Evolutionary conservation across 2,797 vertebrate species (phyloP).

Genomic region (Peromyscus nudipes): DNA sequence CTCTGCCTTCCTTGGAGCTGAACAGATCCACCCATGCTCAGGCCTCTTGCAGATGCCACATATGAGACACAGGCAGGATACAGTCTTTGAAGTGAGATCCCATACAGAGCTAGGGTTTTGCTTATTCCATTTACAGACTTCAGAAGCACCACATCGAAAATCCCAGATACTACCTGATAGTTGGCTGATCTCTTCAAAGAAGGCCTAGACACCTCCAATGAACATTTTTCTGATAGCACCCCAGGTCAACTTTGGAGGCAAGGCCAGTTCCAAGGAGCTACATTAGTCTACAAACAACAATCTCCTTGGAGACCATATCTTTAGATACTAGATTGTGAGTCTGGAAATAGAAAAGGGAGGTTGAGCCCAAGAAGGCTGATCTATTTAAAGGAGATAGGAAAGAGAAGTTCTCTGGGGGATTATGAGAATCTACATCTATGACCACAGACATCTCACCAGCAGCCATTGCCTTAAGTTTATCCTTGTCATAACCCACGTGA

Average conservation of each 20-base stretch:
- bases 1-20: background rate
- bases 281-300: background rate
- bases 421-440: background rate
- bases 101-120: background rate
- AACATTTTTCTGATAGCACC: background rate
- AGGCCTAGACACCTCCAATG: background rate
- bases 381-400: constrained; percentile 62
- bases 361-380: background rate
- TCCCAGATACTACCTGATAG: background rate
- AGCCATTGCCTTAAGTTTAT: background rate
- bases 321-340: constrained; percentile 12
- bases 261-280: background rate
- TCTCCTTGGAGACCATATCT: background rate
- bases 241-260: background rate
- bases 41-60: background rate
- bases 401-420: background rate
- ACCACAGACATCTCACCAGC: background rate
- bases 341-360: background rate
- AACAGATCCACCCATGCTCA: background rate
- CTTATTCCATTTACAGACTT: background rate
- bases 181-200: constrained; percentile 5
- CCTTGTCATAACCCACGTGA: background rate
- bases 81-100: constrained; percentile 11
- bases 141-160: background rate
- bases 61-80: background rate